Conservation (phyloP, 2,888 invertebrate species). For the Drosophila pegasa region DNA sequence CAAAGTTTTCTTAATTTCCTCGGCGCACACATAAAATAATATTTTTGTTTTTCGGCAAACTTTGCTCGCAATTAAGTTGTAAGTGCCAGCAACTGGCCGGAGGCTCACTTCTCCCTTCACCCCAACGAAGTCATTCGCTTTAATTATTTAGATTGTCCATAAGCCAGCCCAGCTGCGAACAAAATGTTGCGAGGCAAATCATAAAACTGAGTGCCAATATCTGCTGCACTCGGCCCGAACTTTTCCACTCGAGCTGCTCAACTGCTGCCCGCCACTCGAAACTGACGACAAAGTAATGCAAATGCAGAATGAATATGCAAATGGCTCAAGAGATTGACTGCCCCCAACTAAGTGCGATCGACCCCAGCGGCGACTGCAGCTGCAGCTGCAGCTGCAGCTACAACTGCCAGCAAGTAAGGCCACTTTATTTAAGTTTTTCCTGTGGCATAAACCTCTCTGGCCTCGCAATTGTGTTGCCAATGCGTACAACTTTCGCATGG, state of each 20-base stretch:
- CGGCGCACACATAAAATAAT: conserved; percentile 68
- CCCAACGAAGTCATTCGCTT: conserved; percentile 66
- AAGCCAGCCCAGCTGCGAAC: conserved; percentile 13
- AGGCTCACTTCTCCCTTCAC: conserved; percentile 5
- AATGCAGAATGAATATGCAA: conserved; percentile 74
- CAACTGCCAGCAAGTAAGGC: conserved; percentile 52
- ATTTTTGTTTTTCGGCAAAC: conserved; percentile 73
- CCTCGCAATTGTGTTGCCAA: conserved; percentile 40
- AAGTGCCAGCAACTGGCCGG: conserved; percentile 49
- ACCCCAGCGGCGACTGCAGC: conserved; percentile 12
- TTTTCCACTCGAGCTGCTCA: conserved; percentile 48
- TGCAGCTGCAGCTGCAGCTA: conserved; percentile 3
- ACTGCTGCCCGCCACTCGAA: conserved; percentile 36
- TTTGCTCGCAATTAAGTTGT: conserved; percentile 71
- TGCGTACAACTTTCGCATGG: conserved; percentile 44
- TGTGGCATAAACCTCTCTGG: conserved; percentile 49
- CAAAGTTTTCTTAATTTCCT: conserved; percentile 72
- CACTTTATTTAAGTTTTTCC: conserved; percentile 68
- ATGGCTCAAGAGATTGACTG: conserved; percentile 53
- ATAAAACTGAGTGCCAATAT: conserved; percentile 50
- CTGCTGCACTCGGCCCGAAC: conserved; percentile 37
- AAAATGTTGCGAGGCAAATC: conserved; percentile 23
- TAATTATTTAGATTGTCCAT: conserved; percentile 68
- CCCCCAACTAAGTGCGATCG: conserved; percentile 28
- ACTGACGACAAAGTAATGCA: conserved; percentile 68